phyloP scores from a whole-genome alignment of 92 coral and sea anemone genomes.

The Meandrina meandrites region DNA sequence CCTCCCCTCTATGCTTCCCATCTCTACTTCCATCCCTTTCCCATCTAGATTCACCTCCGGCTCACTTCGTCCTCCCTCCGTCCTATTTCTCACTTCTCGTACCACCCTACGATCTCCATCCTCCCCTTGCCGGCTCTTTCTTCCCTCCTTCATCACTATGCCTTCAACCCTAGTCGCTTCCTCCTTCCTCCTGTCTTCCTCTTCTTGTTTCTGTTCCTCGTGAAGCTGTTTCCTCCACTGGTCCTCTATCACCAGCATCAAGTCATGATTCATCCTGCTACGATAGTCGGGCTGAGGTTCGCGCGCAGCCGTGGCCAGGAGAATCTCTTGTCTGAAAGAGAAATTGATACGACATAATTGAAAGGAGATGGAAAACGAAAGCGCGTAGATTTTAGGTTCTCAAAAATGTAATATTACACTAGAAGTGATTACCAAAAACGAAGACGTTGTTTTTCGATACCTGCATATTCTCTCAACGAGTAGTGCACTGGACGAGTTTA shows the following conservation, averaged over 20 bases:
- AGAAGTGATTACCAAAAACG: too few relatives aligned
- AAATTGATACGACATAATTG: neutral
- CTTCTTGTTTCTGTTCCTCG: slow-evolving; percentile 76
- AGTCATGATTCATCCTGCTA: slow-evolving; percentile 80
- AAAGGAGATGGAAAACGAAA: neutral
- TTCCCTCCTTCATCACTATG: slow-evolving; percentile 16
- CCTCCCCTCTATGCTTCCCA: neutral
- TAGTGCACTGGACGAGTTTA: neutral
- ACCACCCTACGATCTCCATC: neutral
- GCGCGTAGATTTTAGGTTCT: neutral
- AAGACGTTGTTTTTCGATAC: too few relatives aligned
- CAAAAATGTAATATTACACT: neutral
- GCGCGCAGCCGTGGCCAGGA: slow-evolving; percentile 79
- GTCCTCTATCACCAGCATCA: slow-evolving; percentile 82
- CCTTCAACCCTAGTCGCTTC: slow-evolving; percentile 49
- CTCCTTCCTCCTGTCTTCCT: slow-evolving; percentile 56
- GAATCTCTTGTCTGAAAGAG: slow-evolving; percentile 81
- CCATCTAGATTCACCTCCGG: neutral
- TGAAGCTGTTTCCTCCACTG: slow-evolving; percentile 97
- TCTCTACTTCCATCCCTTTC: neutral
- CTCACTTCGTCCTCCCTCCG: neutral
- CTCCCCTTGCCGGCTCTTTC: slow-evolving; percentile 8
- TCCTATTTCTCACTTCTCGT: neutral
- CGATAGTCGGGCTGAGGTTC: slow-evolving; percentile 82
- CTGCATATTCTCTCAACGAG: neutral